Base-by-base conservation (phyloP, 1,140 invertebrate genomes). In the Sinonovacula constricta region DNA sequence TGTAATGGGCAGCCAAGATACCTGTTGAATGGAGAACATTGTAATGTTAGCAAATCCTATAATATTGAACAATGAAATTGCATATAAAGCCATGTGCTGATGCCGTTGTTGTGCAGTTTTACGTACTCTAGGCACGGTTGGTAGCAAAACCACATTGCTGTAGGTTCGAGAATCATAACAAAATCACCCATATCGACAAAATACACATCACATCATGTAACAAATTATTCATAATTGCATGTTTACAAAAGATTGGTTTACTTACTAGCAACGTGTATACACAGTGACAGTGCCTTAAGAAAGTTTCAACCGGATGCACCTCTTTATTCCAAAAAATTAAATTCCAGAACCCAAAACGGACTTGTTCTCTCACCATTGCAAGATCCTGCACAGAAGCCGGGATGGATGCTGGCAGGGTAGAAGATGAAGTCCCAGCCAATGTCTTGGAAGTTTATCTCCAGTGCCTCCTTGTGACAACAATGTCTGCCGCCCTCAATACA, bases 401-500 rank as follows among this genome's bases (percentile, higher is more conserved):
- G 96, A 90, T 96, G 95, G 91, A 98, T 97, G 0, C 94, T 95
- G 22, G 91, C 91, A 5, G 96, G 96, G 53, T 95, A 95, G 81
- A 98, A 96, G 85, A 98, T 97, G 96, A 96, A 97, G 91, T 97
- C 96, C 97, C 97, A 98, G 70, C 96, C 96, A 10, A 98, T 93
- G 65, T 95, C 94, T 79, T 94, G 94, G 91, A 98, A 98, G 89
- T 94, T 96, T 56, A 98, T 96, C 91, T 96, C 97, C 91, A 97
- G 96, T 39, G 94, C 93, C 88, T 97, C 94, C 86, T 96, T 97
- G 91, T 96, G 97, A 90, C 97, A 98, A 88, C 79, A 84, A 45
- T 81, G 78, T 18, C 33, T 65, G 10, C 69, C 68, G 0, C 66
- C 72, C 1, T 77, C 75, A 22, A 66, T 71, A 65, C 83, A 84